Percentiles rank a stretch among this genome's conserved stretches.
Evolutionary conservation across 2,888 invertebrate species (phyloP).

Genomic region (Tiliacea citrago): DNA sequence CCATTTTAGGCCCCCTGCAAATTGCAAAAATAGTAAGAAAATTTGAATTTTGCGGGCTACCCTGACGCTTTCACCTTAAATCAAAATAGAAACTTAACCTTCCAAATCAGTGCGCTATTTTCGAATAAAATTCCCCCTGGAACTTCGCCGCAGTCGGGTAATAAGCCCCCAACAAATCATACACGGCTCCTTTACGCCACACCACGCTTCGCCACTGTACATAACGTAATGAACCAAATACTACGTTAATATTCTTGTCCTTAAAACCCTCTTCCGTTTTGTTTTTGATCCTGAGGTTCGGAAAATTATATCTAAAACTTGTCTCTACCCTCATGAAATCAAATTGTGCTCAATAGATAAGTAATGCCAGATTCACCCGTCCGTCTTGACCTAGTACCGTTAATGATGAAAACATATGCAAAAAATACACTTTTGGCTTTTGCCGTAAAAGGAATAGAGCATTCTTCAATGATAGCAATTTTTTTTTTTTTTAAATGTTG

Average conservation of each 20-base stretch:
- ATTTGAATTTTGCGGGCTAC: no score
- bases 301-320: not conserved
- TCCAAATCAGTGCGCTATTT: no score
- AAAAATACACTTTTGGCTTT: slow-evolving; percentile 24
- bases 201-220: not conserved
- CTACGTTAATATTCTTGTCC: not conserved
- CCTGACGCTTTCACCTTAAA: no score
- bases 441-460: slow-evolving; percentile 17
- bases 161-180: no score
- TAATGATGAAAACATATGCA: slow-evolving; percentile 21
- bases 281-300: no score
- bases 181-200: no score
- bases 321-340: not conserved
- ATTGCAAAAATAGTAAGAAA: no score
- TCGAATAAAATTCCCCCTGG: no score
- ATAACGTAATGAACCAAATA: not conserved
- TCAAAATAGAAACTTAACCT: no score
- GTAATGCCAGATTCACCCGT: slow-evolving; percentile 8
- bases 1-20: no score
- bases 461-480: slow-evolving; percentile 42
- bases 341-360: slow-evolving; percentile 6
- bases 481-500: no score
- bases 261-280: not conserved
- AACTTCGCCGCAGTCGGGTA: no score
- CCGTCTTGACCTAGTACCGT: slow-evolving; percentile 10